Base-by-base conservation (phyloP, 2,888 invertebrate species). In the Apomyelois bistriatella region DNA sequence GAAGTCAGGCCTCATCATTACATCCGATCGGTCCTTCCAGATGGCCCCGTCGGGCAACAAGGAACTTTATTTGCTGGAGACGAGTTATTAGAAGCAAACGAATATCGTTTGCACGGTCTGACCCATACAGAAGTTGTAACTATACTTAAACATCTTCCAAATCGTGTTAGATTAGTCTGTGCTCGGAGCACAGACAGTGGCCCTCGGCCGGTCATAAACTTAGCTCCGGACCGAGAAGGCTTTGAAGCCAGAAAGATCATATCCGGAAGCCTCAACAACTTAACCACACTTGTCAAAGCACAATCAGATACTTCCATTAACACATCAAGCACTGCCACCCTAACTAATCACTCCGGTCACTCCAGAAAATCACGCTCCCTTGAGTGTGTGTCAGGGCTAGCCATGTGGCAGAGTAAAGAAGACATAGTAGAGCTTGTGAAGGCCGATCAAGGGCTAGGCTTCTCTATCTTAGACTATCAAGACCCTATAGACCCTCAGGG, bases 1-100 rank as follows among this genome's bases (percentile, higher is more conserved):
- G 99, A 99, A 90, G 94, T 98, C 38, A 93, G 98, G 65, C 99
- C 99, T n/a, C 99, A 99, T 89, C 99, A 99, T 89, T 99, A 98
- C 78, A 99, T 99, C 69, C 93, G 99, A 63, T 97, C 98, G 32
- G 98, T 99, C 64, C 92, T 99, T 56, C 96, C 97, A 7, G 98
- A 99, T 74, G 99, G 99, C 3, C 99, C 99, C 0, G 98, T 99
- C 0, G 99, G 98, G 1, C 93, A 94, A 64, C 97, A 98, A 76
- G 97, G 97, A 1, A 93, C 94, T 54, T 91, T 99, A n/a, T 93
- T 93, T 70, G 97, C 98, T 53, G 99, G 99, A 10, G 99, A 99
- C 82, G 99, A 99, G 86, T 91, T 99, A 35, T 91, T 99, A 57
- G 95, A 99, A 94, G 99, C 97, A 1, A 99, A 99, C 80, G 98